Percentiles rank a stretch among this genome's conserved stretches.
Evolutionary conservation across 2,113 vertebrate genomes (phyloP).

Genomic region (Aythya baeri): DNA sequence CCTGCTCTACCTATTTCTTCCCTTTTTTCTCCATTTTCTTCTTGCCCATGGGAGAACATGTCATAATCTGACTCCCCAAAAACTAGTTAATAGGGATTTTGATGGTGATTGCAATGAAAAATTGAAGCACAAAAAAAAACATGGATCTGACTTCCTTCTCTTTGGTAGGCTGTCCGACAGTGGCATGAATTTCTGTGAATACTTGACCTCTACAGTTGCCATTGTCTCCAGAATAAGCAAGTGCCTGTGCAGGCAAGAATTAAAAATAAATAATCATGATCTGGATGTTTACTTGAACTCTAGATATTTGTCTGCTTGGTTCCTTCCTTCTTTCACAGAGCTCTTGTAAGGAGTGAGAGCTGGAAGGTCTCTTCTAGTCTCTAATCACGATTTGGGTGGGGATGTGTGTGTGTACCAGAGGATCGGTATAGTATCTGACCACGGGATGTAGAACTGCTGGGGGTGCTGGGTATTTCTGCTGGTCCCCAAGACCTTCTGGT

Average conservation of each 20-base stretch:
- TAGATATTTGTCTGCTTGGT: background rate
- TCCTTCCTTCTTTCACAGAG: background rate
- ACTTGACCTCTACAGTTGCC: background rate
- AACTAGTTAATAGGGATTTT: background rate
- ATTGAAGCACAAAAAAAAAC: background rate
- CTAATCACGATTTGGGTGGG: background rate
- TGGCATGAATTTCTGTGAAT: background rate
- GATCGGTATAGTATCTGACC: background rate
- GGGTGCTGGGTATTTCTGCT: background rate
- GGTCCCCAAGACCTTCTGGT: background rate
- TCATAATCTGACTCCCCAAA: background rate
- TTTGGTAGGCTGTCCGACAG: background rate
- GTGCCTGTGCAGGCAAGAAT: background rate
- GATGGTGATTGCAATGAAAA: background rate
- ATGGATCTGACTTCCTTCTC: background rate
- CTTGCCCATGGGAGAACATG: background rate
- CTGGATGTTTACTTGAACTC: background rate
- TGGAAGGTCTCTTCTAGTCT: background rate
- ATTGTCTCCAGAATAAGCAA: background rate
- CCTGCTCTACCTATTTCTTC: background rate
- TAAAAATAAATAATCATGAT: background rate
- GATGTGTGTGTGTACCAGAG: background rate
- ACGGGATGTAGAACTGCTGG: background rate
- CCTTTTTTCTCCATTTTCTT: background rate
- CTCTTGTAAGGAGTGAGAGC: background rate